Conservation (phyloP, 2,888 invertebrate genomes). For the Camponotus fellah region DNA sequence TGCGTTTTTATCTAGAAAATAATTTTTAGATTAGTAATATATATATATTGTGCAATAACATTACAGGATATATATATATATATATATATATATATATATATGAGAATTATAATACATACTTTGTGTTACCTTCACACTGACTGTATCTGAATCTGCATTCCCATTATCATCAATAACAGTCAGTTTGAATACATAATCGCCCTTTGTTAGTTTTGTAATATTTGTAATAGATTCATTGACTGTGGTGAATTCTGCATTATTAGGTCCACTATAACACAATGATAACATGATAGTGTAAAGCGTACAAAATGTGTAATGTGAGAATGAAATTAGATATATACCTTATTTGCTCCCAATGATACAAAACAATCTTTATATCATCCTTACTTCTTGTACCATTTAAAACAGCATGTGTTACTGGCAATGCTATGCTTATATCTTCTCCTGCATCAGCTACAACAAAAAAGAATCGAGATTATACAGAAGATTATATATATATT, state of each 20-base stretch:
- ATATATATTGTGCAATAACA: slow-evolving; percentile 21
- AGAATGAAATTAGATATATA: slow-evolving; percentile 75
- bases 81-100: not conserved
- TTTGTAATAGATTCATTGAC: slow-evolving; percentile 91
- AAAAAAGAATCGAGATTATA: slow-evolving; percentile 61
- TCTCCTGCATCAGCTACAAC: slow-evolving; percentile 87
- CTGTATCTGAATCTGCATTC: slow-evolving; percentile 91
- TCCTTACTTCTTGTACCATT: slow-evolving; percentile 94
- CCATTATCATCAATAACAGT: slow-evolving; percentile 95
- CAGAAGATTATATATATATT: slow-evolving; percentile 8
- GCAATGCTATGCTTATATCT: slow-evolving; percentile 91
- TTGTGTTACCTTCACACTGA: slow-evolving; percentile 93
- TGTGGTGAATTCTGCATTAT: slow-evolving; percentile 85
- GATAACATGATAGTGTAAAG: slow-evolving; percentile 15
- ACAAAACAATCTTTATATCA: slow-evolving; percentile 93
- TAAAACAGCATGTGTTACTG: slow-evolving; percentile 92
- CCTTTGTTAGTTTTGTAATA: slow-evolving; percentile 93
- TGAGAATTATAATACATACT: slow-evolving; percentile 88
- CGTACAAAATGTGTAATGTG: not conserved
- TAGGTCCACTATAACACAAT: slow-evolving; percentile 87
- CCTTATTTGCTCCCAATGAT: slow-evolving; percentile 94
- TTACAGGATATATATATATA: not conserved
- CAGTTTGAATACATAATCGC: slow-evolving; percentile 93
- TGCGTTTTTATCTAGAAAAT: slow-evolving; percentile 92
- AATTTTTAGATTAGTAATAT: slow-evolving; percentile 35